Evolutionary conservation across 2,888 invertebrate species (phyloP).

Genomic region (Lepetodrilus schrolli): DNA sequence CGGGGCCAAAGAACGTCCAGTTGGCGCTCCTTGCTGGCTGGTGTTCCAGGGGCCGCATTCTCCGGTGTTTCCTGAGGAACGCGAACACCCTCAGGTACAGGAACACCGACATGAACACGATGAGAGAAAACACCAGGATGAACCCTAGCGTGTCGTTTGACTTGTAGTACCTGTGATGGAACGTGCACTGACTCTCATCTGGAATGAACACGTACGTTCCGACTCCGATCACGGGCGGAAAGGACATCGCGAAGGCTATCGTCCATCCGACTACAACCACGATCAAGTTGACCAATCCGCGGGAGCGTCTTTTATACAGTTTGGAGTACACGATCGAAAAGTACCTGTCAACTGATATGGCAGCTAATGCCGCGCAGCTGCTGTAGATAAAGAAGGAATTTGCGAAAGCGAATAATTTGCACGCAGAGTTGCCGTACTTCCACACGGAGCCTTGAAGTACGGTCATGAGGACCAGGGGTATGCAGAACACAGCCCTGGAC

Average conservation of each 20-base stretch:
- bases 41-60: slow-evolving; percentile 65
- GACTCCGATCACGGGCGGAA: slow-evolving; percentile 69
- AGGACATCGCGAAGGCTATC: slow-evolving; percentile 64
- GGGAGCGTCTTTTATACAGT: slow-evolving; percentile 62
- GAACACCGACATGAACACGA: slow-evolving; percentile 54
- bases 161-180: slow-evolving; percentile 63
- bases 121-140: slow-evolving; percentile 60
- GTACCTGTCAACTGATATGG: slow-evolving; percentile 66
- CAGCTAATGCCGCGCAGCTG: slow-evolving; percentile 59
- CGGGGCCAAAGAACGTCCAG: slow-evolving; percentile 71
- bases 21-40: slow-evolving; percentile 66
- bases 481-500: slow-evolving; percentile 65
- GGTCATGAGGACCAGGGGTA: slow-evolving; percentile 66
- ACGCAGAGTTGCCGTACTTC: slow-evolving; percentile 62
- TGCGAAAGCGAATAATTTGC: slow-evolving; percentile 67
- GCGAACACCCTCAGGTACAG: slow-evolving; percentile 65
- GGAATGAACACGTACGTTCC: slow-evolving; percentile 66
- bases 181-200: slow-evolving; percentile 67
- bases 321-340: slow-evolving; percentile 58
- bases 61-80: slow-evolving; percentile 64
- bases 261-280: slow-evolving; percentile 63
- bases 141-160: slow-evolving; percentile 69
- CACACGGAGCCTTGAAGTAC: slow-evolving; percentile 63
- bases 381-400: slow-evolving; percentile 69
- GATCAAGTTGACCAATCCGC: slow-evolving; percentile 57